Evolutionary conservation across 1,140 invertebrate genomes (phyloP), one percentile per base, ranked within the genome.

Genomic region (Zaprionus gabonicus): DNA sequence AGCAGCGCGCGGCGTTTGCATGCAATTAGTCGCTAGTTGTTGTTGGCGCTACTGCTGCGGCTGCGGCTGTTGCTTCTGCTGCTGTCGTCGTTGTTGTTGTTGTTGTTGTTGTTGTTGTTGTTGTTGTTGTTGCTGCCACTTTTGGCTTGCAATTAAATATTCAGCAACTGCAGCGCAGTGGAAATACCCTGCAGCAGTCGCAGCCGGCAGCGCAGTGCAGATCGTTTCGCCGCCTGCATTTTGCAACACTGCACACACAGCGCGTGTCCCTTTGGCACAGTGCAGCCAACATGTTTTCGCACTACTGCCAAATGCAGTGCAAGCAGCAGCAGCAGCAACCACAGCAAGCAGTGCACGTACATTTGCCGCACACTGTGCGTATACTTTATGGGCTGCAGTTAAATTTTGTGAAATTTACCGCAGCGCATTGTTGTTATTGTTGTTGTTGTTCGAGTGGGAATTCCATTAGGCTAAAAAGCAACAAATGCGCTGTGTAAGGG

Each of bases 121-220:
- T n/a, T n/a, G n/a, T 23, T 64, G 65, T 28, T 46, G 53, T 15
- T 63, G 64, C 17, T 55, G 69, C 53, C 20, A 70, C 67, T 53
- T 76, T 80, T 82, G 49, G 62, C 63, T 57, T 66, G 44, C 44
- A 78, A 76, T 78, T 78, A 66, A 76, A 73, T 70, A 66, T 82
- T 78, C 78, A 78, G 68, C 80, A 82, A 80, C 58, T 78, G 71
- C 80, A 71, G 78, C 78, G 71, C 75, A 65, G 44, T 59, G 41
- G 41, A 71, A 75, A 74, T 74, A 74, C 70, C 70, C 70, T 77
- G 59, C 65, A 57, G 49, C 27, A 70, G 28, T 31, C 34, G 28
- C 41, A 28, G 53, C 55, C 5, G 4, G 13, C 44, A 15, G 44
- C 23, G 51, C 71, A 36, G 44, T 38, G 57, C 20, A 17, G 51